Percentiles rank a stretch among this genome's conserved stretches.
Evolutionary conservation across 2,797 vertebrate species (phyloP).

Genomic region (Pseudomugil gertrudae): DNA sequence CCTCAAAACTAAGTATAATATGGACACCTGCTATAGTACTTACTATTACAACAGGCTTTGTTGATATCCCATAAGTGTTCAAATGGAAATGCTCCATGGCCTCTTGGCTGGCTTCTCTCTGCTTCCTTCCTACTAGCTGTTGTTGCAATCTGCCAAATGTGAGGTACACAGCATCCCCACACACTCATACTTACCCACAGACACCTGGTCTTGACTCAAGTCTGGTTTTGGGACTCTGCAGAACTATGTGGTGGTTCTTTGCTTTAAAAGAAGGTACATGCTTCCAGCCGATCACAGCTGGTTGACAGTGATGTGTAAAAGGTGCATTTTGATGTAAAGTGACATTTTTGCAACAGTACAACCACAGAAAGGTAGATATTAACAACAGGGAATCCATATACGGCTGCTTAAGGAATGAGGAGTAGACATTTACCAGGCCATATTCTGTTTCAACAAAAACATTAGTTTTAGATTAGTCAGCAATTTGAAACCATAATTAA

Average conservation of each 20-base stretch:
- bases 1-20: constrained; percentile 57
- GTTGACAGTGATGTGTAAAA: constrained; percentile 48
- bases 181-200: constrained; percentile 26
- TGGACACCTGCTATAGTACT: constrained; percentile 71
- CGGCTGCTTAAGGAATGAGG: constrained; percentile 51
- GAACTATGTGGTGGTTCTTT: constrained; percentile 58
- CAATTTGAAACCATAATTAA: constrained; percentile 27
- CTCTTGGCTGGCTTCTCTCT: constrained; percentile 60
- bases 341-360: constrained; percentile 41
- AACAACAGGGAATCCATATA: constrained; percentile 45
- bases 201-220: constrained; percentile 66
- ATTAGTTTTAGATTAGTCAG: constrained; percentile 52
- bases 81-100: constrained; percentile 68
- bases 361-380: constrained; percentile 39
- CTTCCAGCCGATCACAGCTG: constrained; percentile 70
- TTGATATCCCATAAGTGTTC: constrained; percentile 61
- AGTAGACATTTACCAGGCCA: constrained; percentile 24
- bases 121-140: constrained; percentile 70
- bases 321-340: constrained; percentile 63
- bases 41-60: constrained; percentile 69
- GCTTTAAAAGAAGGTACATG: constrained; percentile 48
- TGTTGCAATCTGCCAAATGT: constrained; percentile 60
- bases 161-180: constrained; percentile 45
- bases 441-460: constrained; percentile 59
- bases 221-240: constrained; percentile 58